Conservation (phyloP, 1,140 invertebrate species). For the Scaptomyza hsui region DNA sequence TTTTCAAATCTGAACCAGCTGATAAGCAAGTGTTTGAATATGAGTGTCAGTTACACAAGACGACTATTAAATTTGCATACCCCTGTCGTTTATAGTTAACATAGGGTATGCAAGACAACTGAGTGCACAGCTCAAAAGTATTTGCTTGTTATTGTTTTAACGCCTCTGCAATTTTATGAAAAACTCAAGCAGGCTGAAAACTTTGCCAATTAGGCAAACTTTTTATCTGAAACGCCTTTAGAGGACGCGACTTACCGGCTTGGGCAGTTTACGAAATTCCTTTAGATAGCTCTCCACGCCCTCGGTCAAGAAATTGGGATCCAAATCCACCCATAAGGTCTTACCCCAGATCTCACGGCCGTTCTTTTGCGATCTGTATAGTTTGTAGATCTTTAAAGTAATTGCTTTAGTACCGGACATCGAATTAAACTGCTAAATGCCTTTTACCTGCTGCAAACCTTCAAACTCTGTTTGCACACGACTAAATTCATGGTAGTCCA, state of each 20-base stretch:
- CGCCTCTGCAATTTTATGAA: conserved; percentile 68
- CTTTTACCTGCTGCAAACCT: conserved; percentile 86
- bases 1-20: neutral
- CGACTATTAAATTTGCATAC: neutral
- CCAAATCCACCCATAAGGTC: conserved; percentile 93
- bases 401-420: neutral
- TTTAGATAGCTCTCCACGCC: conserved; percentile 94
- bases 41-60: no score
- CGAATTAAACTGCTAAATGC: accelerated
- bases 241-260: conserved; percentile 77
- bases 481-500: conserved; percentile 91
- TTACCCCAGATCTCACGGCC: conserved; percentile 92
- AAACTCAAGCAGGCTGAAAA: conserved; percentile 62
- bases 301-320: conserved; percentile 92
- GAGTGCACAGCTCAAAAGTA: conserved; percentile 52
- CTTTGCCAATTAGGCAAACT: conserved; percentile 76
- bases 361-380: conserved; percentile 91
- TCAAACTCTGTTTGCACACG: conserved; percentile 90
- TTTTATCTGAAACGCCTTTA: conserved; percentile 29
- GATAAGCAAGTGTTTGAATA: neutral
- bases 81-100: neutral
- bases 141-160: conserved; percentile 63
- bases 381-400: conserved; percentile 87
- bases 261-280: conserved; percentile 88
- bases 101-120: conserved; percentile 20